Base-by-base conservation (phyloP, 2,888 invertebrate species). In the Chrysopilus asiliformis region DNA sequence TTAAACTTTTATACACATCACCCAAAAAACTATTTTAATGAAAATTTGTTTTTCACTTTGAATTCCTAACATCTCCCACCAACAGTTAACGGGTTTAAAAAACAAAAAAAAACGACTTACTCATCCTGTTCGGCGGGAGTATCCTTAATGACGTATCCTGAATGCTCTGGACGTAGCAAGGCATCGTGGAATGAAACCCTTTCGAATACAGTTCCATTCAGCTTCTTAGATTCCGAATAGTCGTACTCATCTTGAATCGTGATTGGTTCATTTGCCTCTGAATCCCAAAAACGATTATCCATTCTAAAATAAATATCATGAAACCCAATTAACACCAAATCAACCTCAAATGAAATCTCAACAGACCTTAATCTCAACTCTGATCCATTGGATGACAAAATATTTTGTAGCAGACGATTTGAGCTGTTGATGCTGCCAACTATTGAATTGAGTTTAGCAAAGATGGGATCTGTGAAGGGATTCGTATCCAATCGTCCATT, bases 391-490 rank as follows among this genome's bases (percentile, higher is more conserved):
- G 73, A 66, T 2, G 70, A 68, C 5, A 74, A 48, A 28, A 70
- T 68, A 12, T 72, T 72, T 48, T 72, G 71, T 52, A 74, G 70
- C 0, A 74, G 64, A 44, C 72, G 57, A 51, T 72, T 72, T 1
- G 74, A 71, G 22, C 73, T 70, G 20, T 71, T 73, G 36, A 73
- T 71, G 43, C 74, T 73, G 1, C 74, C 74, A 1, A 68, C 60
- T 1, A 69, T 69, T 1, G 72, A 68, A 15, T 74, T 70, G 2
- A 74, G 52, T 45, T 73, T 65, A 35, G 73, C 73, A 51, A 74
- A 74, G 36, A 74, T 70, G 4, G 74, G 70, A 61, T 74, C 74
- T 58, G 60, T 57, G 37, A 61, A 45, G 1, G 64, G 61, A 32
- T 58, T 55, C 5, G 61, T 59, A 35, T 64, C 65, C 36, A 64